These are phyloP conservation scores for Pollenia griseotomentosa DNA, from an alignment of 2,888 invertebrate species.

Conservation along the genomic window DNA sequence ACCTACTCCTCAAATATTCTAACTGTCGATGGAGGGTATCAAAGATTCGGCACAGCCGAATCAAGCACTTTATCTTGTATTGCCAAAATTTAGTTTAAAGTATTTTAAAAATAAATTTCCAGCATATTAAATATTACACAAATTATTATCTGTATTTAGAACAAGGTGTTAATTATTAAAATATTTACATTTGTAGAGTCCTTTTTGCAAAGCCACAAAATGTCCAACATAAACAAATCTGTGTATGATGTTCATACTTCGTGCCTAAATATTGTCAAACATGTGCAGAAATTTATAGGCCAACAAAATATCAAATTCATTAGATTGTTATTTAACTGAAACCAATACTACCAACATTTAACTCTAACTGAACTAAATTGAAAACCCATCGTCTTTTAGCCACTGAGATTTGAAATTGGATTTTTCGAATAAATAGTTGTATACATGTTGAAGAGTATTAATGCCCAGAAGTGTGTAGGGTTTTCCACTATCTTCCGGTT, in stretches of 20 bases:
- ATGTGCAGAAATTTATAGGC: constrained; percentile 6
- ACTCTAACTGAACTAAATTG: not conserved
- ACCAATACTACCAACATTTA: constrained; percentile 20
- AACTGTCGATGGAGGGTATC: no score
- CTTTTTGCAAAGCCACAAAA: constrained; percentile 2
- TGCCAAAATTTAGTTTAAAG: no score
- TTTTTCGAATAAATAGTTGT: not conserved
- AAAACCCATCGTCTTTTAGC: constrained; percentile 5
- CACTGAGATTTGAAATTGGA: not conserved
- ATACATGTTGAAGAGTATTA: not conserved
- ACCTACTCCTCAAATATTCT: no score
- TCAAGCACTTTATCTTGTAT: no score
- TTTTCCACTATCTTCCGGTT: no score
- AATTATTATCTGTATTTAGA: no score
- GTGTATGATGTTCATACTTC: not conserved
- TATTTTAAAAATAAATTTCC: no score
- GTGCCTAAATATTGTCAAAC: constrained; percentile 20
- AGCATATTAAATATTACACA: no score
- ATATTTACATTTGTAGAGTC: not conserved
- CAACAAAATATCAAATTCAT: constrained; percentile 9
- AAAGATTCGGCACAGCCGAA: no score
- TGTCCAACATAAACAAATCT: not conserved
- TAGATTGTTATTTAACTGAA: constrained; percentile 4
- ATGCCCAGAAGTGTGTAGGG: no score
- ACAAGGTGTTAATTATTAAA: not conserved